Base-by-base conservation (phyloP, 1,140 invertebrate species). In the Lepidurus arcticus region DNA sequence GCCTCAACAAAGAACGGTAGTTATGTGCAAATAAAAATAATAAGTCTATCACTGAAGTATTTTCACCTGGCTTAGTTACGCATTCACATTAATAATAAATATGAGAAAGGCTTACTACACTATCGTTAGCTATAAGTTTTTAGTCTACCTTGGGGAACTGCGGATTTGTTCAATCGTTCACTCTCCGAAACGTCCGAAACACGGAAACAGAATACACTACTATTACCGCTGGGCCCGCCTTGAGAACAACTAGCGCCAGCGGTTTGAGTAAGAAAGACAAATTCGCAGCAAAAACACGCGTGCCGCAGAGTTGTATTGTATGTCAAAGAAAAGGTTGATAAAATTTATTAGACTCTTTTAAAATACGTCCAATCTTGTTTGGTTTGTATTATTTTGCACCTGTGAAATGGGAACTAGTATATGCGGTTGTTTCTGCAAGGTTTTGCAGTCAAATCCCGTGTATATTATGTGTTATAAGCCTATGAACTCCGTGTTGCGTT, bases 151-250 rank as follows among this genome's bases (percentile, higher is more conserved):
- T 65, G 53, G 53, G 53, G 34, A 34, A 34, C 34, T 34, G 34
- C 34, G 4, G 34, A 65, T n/a, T 65, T 65, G 53, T 21, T 13
- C 16, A 65, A n/a, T 65, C 21, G 9, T 65, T 65, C 53, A 65
- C 53, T 65, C 53, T 21, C 53, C 13, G 53, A 65, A 65, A n/a
- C 53, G 53, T 65, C 53, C n/a, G 53, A 65, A 65, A 65, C 53
- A 65, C 53, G 53, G 53, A 65, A 65, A 65, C 53, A 65, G 53
- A 65, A 65, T 65, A 65, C 53, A 65, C 53, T 1, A 7, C 9
- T 7, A 16, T n/a, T 21, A 16, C 53, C 21, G 53, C 16, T 65
- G 53, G 5, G 53, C 21, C 53, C 34, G 34, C 16, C 53, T 65
- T 16, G 16, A 16, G 53, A 13, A 65, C 53, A 21, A 21, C 34